Base-by-base conservation (phyloP, 2,113 vertebrate genomes). In the Numida meleagris region DNA sequence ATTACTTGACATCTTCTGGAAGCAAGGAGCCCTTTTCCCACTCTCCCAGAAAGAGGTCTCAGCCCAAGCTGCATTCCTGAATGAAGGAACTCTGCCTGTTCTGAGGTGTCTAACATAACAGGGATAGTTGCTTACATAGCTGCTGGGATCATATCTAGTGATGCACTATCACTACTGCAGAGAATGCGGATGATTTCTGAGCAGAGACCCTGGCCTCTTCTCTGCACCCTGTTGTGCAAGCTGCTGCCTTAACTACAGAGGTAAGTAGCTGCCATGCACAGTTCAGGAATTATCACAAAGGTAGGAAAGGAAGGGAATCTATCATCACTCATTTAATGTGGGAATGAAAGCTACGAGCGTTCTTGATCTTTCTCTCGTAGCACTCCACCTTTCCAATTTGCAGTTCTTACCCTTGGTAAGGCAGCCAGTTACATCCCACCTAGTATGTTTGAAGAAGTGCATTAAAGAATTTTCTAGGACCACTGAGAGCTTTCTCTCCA, bases 101-200 rank as follows among this genome's bases (percentile, higher is more conserved):
- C 6, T n/a, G 9, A 71, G 12, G 31, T 10, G n/a, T 71, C 43
- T 58, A 38, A 65, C 24, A 46, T 1, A 65, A 40, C 61, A 31
- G 16, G 7, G 9, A 63, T 2, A 57, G 36, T 9, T 31, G 36
- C 34, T 58, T 18, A 80, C 0, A 0, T 2, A 46, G 63, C 42
- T 0, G 5, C 43, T 65, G 38, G 31, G 20, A 76, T 8, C 20
- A 17, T 5, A 10, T 33, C 59, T 58, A 71, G n/a, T 3, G 12
- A 27, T 27, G 24, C 17, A 19, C 19, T 9, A 12, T 33, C 31
- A 66, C 25, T 21, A 21, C 2, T 21, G 63, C n/a, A 55, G 17
- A 46, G 9, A 43, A 61, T 3, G 18, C 1, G 10, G 58, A 53
- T 76, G 58, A 19, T 9, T 43, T 58, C 36, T 1, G 4, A 50